phyloP scores from a whole-genome alignment of 2,888 invertebrate genomes.

The Acanthacorydalis orientalis region DNA sequence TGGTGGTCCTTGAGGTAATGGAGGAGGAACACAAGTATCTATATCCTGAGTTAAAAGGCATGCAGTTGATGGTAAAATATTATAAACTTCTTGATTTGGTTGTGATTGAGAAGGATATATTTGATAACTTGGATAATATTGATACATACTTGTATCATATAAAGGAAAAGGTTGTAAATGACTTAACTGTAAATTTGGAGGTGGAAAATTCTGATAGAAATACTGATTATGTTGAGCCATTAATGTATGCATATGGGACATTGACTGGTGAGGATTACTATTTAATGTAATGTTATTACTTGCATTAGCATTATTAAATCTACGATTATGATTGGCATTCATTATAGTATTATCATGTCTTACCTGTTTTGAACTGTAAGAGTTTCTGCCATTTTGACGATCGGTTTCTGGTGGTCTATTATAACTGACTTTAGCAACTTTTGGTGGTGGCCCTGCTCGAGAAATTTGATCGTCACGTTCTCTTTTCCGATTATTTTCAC shows the following conservation, averaged over 20 bases:
- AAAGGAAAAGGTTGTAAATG: not conserved
- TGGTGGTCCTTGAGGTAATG: conserved; percentile 39
- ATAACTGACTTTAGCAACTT: conserved; percentile 15
- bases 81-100: conserved; percentile 17
- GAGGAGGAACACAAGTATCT: conserved; percentile 24
- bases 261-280: conserved; percentile 12
- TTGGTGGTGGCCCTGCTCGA: conserved; percentile 11
- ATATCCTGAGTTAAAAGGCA: not conserved
- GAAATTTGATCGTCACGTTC: conserved; percentile 20
- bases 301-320: conserved; percentile 10
- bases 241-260: conserved; percentile 22
- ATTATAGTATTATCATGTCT: conserved; percentile 14
- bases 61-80: conserved; percentile 8
- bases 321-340: conserved; percentile 12
- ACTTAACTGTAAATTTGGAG: conserved; percentile 5
- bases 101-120: conserved; percentile 16
- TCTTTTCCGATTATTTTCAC: conserved; percentile 20
- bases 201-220: conserved; percentile 6
- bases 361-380: conserved; percentile 21
- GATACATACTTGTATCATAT: conserved; percentile 5
- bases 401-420: conserved; percentile 14
- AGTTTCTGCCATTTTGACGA: conserved; percentile 23
- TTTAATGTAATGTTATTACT: conserved; percentile 7
- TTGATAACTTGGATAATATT: conserved; percentile 16
- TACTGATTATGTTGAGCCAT: conserved; percentile 20